Conservation (phyloP, 1,140 invertebrate species). For the Ridgeia piscesae region DNA sequence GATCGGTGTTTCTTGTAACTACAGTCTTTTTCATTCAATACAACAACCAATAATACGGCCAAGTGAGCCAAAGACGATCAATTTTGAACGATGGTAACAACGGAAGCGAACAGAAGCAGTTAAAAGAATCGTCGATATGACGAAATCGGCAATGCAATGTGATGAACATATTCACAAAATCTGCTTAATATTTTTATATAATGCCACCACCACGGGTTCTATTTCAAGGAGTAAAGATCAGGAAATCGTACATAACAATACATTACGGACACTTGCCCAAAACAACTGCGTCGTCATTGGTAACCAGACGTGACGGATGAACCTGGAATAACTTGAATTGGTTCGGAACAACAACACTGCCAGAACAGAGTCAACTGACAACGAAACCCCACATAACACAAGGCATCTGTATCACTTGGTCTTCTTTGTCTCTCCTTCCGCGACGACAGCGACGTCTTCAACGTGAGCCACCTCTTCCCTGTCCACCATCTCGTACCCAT, state of each 20-base stretch:
- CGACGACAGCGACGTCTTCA: conserved; percentile 18
- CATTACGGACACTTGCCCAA: neutral
- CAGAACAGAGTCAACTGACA: neutral
- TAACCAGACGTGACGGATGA: neutral
- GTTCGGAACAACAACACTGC: neutral
- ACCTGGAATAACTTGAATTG: neutral
- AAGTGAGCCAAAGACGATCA: neutral
- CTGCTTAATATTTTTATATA: neutral
- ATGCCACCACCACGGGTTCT: neutral
- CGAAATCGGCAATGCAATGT: neutral
- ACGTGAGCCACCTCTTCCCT: neutral
- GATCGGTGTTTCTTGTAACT: neutral
- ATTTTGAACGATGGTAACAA: neutral
- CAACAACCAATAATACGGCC: neutral
- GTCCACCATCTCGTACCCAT: conserved; percentile 56
- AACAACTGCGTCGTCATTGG: neutral
- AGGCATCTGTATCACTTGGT: neutral
- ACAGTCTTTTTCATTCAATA: neutral
- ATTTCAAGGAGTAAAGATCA: neutral
- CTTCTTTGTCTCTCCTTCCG: neutral
- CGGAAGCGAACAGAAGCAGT: neutral
- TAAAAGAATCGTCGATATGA: neutral
- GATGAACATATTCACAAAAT: neutral
- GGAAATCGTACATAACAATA: neutral
- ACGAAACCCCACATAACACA: neutral